These are phyloP conservation scores for Hippocampus guttulatus DNA, from an alignment of 2,113 vertebrate genomes.

Conservation along the genomic window DNA sequence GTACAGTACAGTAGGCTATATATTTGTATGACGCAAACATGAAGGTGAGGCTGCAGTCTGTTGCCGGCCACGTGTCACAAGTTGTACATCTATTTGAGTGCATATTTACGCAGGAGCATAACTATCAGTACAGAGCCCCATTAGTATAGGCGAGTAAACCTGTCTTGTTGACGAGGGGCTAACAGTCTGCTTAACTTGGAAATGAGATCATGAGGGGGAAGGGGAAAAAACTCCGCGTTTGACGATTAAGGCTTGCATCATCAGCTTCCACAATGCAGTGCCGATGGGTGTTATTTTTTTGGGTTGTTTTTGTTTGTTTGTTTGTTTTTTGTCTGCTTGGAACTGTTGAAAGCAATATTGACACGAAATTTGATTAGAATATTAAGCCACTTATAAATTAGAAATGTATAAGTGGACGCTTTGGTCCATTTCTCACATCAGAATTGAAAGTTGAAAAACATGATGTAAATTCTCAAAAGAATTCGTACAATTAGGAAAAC, in stretches of 20 bases:
- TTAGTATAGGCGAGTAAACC: slow-evolving; percentile 73
- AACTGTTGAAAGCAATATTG: background rate
- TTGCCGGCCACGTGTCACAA: slow-evolving; percentile 65
- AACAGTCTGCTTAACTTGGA: slow-evolving; percentile 73
- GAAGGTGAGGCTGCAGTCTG: slow-evolving; percentile 60
- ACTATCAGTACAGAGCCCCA: slow-evolving; percentile 72
- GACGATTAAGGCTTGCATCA: slow-evolving; percentile 57
- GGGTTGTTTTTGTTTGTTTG: background rate
- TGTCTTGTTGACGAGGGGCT: slow-evolving; percentile 70
- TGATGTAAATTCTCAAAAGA: too few relatives aligned
- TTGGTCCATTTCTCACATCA: too few relatives aligned
- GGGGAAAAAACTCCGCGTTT: slow-evolving; percentile 57
- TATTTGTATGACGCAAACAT: slow-evolving; percentile 65
- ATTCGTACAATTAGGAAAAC: too few relatives aligned
- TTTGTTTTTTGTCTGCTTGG: background rate
- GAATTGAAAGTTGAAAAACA: too few relatives aligned
- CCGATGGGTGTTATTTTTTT: background rate
- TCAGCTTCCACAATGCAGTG: background rate
- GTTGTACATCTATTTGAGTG: slow-evolving; percentile 74
- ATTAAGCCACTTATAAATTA: background rate
- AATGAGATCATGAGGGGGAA: slow-evolving; percentile 64
- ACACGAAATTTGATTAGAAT: background rate
- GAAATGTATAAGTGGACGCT: too few relatives aligned
- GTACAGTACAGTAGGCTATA: slow-evolving; percentile 36
- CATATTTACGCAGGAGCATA: slow-evolving; percentile 76